Conservation (phyloP, 2,113 vertebrate genomes). For the Alectura lathami region DNA sequence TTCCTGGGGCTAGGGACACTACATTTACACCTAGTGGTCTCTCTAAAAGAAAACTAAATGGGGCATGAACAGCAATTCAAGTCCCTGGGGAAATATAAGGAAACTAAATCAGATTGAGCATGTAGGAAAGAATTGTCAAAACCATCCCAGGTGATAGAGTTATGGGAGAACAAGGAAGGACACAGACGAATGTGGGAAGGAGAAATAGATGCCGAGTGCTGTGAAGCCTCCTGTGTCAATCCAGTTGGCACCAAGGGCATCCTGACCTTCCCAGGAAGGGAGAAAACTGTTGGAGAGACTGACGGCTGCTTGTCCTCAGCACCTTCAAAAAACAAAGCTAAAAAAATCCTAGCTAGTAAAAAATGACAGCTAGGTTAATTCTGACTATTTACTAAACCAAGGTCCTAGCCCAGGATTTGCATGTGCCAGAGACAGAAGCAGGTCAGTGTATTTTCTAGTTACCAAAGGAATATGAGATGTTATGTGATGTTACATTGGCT, state of each 20-base stretch:
- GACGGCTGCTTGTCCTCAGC: background rate
- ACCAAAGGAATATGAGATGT: background rate
- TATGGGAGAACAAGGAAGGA: constrained; percentile 30
- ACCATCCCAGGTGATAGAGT: constrained; percentile 29
- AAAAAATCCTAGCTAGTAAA: background rate
- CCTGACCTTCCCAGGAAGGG: background rate
- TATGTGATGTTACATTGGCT: background rate
- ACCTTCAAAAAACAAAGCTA: background rate
- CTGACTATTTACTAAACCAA: background rate
- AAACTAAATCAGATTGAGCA: constrained; percentile 45
- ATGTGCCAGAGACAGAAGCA: background rate
- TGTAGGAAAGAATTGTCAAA: constrained; percentile 39
- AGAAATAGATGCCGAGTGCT: constrained; percentile 18
- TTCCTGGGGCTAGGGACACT: background rate
- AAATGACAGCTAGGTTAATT: background rate
- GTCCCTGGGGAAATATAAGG: constrained; percentile 37
- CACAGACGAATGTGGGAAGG: background rate
- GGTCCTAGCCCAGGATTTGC: background rate
- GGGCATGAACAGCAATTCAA: constrained; percentile 28
- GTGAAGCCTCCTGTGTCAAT: background rate
- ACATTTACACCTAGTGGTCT: background rate
- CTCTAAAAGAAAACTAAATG: constrained; percentile 31
- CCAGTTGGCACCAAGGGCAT: background rate
- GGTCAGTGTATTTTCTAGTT: background rate
- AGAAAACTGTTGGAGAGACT: background rate